Percentiles rank a stretch among this genome's conserved stretches.
Conservation (phyloP, 2,888 invertebrate genomes). For the Nephrocerus scutellatus region DNA sequence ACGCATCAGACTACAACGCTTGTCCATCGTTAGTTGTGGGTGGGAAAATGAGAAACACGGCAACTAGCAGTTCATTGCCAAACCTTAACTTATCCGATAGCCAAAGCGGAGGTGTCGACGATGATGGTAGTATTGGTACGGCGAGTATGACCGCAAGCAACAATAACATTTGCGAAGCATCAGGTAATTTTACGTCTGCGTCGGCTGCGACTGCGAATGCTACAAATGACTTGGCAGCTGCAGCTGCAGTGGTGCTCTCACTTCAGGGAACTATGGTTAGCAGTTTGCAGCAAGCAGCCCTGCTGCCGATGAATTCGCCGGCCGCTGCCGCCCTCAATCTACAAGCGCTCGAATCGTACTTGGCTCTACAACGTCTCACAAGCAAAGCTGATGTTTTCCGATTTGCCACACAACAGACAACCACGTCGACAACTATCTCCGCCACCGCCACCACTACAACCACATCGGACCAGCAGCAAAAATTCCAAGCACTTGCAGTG, state of each 20-base stretch:
- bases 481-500: conserved; percentile 47
- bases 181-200: not conserved
- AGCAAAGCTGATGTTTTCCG: conserved; percentile 63
- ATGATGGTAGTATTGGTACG: too few relatives aligned
- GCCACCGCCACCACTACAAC: conserved; percentile 10
- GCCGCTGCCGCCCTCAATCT: conserved; percentile 78
- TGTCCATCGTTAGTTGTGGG: conserved; percentile 23
- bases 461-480: conserved; percentile 13
- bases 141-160: too few relatives aligned
- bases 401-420: conserved; percentile 28
- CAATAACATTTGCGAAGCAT: too few relatives aligned
- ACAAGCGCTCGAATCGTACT: conserved; percentile 78
- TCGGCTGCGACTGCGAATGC: conserved; percentile 27
- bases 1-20: conserved; percentile 20
- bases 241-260: conserved; percentile 67
- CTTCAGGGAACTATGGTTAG: conserved; percentile 80
- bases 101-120: too few relatives aligned
- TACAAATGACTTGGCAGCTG: conserved; percentile 53
- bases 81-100: too few relatives aligned
- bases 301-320: conserved; percentile 73
- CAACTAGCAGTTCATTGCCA: conserved; percentile 11
- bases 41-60: conserved; percentile 21
- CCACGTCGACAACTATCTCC: conserved; percentile 16
- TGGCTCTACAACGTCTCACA: conserved; percentile 73
- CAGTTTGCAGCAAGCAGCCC: conserved; percentile 74